These are phyloP conservation scores for Ophthalmolycus amberensis DNA, from an alignment of 2,113 vertebrate genomes.

Conservation along the genomic window DNA sequence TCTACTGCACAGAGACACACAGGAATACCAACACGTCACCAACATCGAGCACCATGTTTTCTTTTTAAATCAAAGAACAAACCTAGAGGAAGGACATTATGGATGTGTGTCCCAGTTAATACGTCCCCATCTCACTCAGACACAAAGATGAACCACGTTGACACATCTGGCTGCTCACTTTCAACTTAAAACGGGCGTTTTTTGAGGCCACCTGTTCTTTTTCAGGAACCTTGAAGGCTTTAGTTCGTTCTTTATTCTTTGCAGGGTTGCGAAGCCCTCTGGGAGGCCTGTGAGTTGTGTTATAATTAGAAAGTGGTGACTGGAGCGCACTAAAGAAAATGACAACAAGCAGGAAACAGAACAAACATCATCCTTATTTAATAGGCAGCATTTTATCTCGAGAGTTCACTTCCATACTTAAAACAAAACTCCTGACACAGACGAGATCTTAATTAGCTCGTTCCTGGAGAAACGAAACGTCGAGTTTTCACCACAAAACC, in stretches of 20 bases:
- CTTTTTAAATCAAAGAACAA: background rate
- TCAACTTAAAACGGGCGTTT: background rate
- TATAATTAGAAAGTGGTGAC: conserved; percentile 35
- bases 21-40: background rate
- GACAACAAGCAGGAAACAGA: conserved; percentile 41
- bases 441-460: conserved; percentile 12
- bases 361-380: conserved; percentile 10
- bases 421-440: background rate
- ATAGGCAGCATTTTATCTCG: background rate
- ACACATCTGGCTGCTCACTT: background rate
- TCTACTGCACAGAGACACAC: background rate
- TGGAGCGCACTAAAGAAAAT: background rate
- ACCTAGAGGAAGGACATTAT: background rate
- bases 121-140: background rate
- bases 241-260: conserved; percentile 12
- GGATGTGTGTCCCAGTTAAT: background rate
- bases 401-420: background rate
- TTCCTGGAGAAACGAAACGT: background rate
- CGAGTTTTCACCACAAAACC: background rate
- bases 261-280: background rate
- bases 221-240: conserved; percentile 18
- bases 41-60: background rate
- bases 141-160: background rate
- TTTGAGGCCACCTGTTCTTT: background rate
- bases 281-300: conserved; percentile 9